Conservation (phyloP, 2,113 vertebrate species). For the Rhea americana region DNA sequence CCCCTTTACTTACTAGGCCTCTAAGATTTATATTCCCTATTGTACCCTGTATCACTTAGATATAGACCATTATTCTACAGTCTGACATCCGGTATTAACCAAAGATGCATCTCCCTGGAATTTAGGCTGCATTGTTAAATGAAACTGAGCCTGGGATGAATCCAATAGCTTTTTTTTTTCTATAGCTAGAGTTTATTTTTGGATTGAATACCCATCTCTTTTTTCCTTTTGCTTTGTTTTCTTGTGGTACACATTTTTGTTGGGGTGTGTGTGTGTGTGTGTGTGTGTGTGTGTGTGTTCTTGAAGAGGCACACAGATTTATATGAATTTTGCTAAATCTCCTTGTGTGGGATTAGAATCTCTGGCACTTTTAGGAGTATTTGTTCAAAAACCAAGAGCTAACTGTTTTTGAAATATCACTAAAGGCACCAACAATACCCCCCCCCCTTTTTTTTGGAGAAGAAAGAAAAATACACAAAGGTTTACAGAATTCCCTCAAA, state of each 20-base stretch:
- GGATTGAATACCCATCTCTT: not conserved
- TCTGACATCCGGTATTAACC: not conserved
- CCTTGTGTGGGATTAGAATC: not conserved
- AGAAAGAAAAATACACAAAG: conserved; percentile 36
- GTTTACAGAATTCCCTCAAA: conserved; percentile 54
- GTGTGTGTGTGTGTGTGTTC: not conserved
- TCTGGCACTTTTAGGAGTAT: not conserved
- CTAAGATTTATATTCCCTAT: not conserved
- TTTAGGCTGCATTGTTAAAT: not conserved
- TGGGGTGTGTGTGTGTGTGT: not conserved
- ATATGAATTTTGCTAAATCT: not conserved
- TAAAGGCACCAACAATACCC: not conserved
- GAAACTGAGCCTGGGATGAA: not conserved
- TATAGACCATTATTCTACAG: not conserved
- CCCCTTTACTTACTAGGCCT: not conserved
- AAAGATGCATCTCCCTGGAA: not conserved
- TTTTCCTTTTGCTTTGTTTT: not conserved
- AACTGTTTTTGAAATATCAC: conserved; percentile 18
- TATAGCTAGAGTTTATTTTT: not conserved
- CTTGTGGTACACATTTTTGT: not conserved
- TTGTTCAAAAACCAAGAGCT: conserved; percentile 50
- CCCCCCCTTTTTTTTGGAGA: too few species aligned
- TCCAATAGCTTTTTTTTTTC: not conserved
- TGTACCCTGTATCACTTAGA: not conserved
- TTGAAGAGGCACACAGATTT: not conserved